Evolutionary conservation across 2,888 invertebrate species (phyloP).

Genomic region (Itoplectis maculator): DNA sequence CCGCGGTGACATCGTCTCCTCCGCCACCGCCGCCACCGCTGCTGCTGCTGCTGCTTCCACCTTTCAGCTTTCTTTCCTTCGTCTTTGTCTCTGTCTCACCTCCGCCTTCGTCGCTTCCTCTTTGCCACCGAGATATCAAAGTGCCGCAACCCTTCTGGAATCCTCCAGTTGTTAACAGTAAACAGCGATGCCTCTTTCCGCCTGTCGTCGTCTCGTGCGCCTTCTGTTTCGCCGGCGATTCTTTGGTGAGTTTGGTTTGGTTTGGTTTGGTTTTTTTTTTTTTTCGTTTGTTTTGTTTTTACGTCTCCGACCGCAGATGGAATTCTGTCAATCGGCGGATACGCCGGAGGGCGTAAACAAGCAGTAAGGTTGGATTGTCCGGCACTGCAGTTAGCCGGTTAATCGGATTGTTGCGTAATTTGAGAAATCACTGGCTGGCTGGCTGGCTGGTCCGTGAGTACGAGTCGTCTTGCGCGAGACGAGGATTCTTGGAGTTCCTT

Average conservation of each 20-base stretch:
- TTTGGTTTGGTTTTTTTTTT: neutral
- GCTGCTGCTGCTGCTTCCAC: no score
- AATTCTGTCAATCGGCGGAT: no score
- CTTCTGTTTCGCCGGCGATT: slow-evolving; percentile 31
- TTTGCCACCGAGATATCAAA: slow-evolving; percentile 68
- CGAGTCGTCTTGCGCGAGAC: no score
- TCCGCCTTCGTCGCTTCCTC: slow-evolving; percentile 19
- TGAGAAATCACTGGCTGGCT: no score
- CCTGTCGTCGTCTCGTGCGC: slow-evolving; percentile 67
- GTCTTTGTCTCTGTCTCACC: slow-evolving; percentile 60
- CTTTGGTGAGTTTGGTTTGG: no score
- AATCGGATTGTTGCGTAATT: no score
- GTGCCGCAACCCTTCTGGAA: slow-evolving; percentile 74
- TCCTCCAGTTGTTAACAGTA: slow-evolving; percentile 80
- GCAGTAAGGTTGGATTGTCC: no score
- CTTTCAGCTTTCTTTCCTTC: slow-evolving; percentile 56
- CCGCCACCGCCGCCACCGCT: slow-evolving; percentile 17
- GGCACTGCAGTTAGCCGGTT: no score
- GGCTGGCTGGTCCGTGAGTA: no score
- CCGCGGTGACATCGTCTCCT: slow-evolving; percentile 58
- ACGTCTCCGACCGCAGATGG: no score
- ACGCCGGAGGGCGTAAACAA: no score
- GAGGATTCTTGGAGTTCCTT: no score
- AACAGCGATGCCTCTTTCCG: slow-evolving; percentile 75
- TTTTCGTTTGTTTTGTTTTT: neutral